Conservation (phyloP, 2,888 invertebrate genomes). For the Rhopalosiphum nymphaeae region DNA sequence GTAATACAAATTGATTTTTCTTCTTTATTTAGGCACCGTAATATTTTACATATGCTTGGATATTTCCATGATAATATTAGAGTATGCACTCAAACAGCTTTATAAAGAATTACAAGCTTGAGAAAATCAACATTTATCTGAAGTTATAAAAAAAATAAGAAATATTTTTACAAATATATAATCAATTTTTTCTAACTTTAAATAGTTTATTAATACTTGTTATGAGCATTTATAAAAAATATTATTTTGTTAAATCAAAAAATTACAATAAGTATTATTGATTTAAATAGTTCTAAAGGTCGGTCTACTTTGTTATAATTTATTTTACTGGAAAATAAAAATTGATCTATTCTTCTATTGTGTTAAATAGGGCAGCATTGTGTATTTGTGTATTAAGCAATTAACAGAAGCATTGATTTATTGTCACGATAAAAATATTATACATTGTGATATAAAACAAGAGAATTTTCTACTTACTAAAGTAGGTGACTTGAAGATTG, state of each 20-base stretch:
- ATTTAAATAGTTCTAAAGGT: no score
- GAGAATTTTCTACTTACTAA: constrained; percentile 91
- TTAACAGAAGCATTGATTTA: constrained; percentile 89
- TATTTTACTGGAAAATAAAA: not conserved
- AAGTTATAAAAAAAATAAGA: constrained; percentile 70
- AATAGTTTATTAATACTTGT: no score
- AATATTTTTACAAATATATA: no score
- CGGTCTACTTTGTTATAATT: not conserved
- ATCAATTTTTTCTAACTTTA: no score
- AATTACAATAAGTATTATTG: no score
- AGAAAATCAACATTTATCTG: constrained; percentile 82
- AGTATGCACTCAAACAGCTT: constrained; percentile 90
- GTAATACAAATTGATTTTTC: constrained; percentile 66
- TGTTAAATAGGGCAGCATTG: constrained; percentile 75
- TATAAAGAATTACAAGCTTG: constrained; percentile 82
- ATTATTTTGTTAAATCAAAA: no score
- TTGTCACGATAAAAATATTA: constrained; percentile 91
- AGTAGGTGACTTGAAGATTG: constrained; percentile 91
- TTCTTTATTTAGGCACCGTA: constrained; percentile 80
- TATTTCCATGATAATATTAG: constrained; percentile 95
- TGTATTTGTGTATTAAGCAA: constrained; percentile 83
- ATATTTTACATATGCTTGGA: constrained; percentile 92
- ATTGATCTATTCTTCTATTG: not conserved
- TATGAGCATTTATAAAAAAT: no score
- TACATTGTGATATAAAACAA: constrained; percentile 96